Base-by-base conservation (phyloP, 2,113 vertebrate species). In the Pelobates fuscus region DNA sequence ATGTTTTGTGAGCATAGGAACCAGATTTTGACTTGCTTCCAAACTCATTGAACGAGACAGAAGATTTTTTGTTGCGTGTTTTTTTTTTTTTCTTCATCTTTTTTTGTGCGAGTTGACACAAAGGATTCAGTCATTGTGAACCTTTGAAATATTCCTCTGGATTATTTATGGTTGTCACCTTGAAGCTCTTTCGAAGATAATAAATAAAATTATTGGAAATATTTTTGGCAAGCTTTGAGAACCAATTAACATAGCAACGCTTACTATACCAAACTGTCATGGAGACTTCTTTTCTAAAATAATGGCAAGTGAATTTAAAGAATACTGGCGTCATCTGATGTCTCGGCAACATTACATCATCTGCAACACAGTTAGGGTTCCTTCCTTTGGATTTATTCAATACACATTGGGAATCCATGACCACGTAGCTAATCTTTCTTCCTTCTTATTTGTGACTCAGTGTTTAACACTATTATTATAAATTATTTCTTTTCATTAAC, bases 161-260 rank as follows among this genome's bases (percentile, higher is more conserved):
- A 24, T 61, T 41, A 43, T 71, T 61, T 71, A 71, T 61, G 69
- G 58, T 26, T 62, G 69, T 43, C 69, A 49, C 69, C 29, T 61
- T 25, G 24, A 44, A 71, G 57, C 43, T n/a, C n/a, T 37, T 71
- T 37, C 29, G 29, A 60, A 61, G 69, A 46, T 59, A 71, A 71
- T 71, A 59, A 71, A 71, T 71, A 61, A 60, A 60, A 71, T 60
- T 30, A 60, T 12, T 3, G 58, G 37, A 71, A 44, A 61, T 25
- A 61, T 61, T 71, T 49, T 71, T 71, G 69, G 69, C 69, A 61
- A 37, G 27, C 69, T 46, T 59, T 60, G 20, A 59, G 41, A 43
- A 23, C 24, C 41, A 37, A 30, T 20, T 70, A 27, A 25, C 54
- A 70, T 70, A 46, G 55, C 68, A 59, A 7, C 44, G 57, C 15